These are phyloP conservation scores for Drosophila willistoni DNA, from an alignment of 1,140 invertebrate species.

Conservation along the genomic window DNA sequence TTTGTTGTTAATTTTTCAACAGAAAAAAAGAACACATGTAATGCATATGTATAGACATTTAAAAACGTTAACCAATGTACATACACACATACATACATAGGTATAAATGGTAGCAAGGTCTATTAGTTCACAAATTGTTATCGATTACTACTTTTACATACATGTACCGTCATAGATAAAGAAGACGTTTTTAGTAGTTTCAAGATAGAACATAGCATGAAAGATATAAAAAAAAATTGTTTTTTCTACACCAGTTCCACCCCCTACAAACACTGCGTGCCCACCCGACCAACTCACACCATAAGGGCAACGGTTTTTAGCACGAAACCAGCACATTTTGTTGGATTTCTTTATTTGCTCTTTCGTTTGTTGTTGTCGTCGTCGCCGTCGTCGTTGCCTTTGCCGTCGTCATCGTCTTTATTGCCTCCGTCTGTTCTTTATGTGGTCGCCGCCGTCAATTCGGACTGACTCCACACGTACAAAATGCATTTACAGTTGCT, in stretches of 20 bases:
- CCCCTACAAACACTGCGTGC: neutral
- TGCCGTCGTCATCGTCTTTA: constrained; percentile 15
- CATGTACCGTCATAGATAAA: neutral
- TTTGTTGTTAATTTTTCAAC: neutral
- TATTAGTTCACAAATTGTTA: constrained; percentile 8
- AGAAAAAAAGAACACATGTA: constrained; percentile 1
- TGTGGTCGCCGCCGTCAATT: neutral
- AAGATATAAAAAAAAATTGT: neutral
- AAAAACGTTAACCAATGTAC: neutral
- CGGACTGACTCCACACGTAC: constrained; percentile 22
- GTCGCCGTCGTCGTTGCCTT: constrained; percentile 16
- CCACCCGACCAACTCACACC: neutral
- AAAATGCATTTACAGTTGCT: constrained; percentile 26
- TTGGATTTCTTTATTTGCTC: constrained; percentile 20
- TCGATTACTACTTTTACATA: constrained; percentile 6
- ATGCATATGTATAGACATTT: neutral
- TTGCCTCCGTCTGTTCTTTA: constrained; percentile 18
- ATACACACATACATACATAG: neutral
- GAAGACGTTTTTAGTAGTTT: neutral
- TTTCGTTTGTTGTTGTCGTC: constrained; percentile 20
- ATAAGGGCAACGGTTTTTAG: constrained; percentile 24
- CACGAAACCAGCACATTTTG: constrained; percentile 16
- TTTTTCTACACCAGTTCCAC: constrained; percentile 8
- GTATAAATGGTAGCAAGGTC: neutral
- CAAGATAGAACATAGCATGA: neutral